Evolutionary conservation across 2,888 invertebrate genomes (phyloP).

Genomic region (Drosophila rellima): DNA sequence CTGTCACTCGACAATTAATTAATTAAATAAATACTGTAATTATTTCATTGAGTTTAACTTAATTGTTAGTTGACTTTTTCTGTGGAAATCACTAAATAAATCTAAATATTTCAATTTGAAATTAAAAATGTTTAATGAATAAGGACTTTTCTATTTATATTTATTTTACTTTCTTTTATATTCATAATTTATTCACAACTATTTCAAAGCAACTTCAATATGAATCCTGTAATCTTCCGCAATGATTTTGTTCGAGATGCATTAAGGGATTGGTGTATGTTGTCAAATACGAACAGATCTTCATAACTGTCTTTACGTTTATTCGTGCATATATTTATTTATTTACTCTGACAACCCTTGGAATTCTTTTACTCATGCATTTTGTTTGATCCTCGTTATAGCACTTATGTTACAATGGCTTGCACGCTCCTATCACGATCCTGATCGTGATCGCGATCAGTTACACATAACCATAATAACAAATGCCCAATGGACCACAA

Average conservation of each 20-base stretch:
- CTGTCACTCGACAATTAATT: too few relatives aligned
- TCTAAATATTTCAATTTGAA: too few relatives aligned
- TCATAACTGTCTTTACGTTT: constrained; percentile 19
- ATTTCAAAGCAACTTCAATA: neutral
- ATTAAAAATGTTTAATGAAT: too few relatives aligned
- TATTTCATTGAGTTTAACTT: too few relatives aligned
- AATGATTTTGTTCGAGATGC: neutral
- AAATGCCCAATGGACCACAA: constrained; percentile 61
- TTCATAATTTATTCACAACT: neutral
- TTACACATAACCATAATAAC: constrained; percentile 42
- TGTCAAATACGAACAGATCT: constrained; percentile 27
- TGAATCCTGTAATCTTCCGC: neutral
- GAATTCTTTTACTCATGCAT: neutral
- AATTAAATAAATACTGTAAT: too few relatives aligned
- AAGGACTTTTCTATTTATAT: too few relatives aligned
- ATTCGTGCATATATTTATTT: constrained; percentile 26
- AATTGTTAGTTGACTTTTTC: too few relatives aligned
- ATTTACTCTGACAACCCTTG: constrained; percentile 37
- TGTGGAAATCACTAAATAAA: too few relatives aligned
- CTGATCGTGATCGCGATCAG: constrained; percentile 50
- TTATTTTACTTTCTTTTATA: neutral
- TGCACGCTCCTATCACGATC: constrained; percentile 26
- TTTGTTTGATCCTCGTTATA: constrained; percentile 10
- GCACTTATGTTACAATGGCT: constrained; percentile 58
- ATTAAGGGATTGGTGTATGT: neutral